Evolutionary conservation across 2,797 vertebrate genomes (phyloP), one percentile per base, ranked within the genome.

Genomic region (Pangasius djambal): DNA sequence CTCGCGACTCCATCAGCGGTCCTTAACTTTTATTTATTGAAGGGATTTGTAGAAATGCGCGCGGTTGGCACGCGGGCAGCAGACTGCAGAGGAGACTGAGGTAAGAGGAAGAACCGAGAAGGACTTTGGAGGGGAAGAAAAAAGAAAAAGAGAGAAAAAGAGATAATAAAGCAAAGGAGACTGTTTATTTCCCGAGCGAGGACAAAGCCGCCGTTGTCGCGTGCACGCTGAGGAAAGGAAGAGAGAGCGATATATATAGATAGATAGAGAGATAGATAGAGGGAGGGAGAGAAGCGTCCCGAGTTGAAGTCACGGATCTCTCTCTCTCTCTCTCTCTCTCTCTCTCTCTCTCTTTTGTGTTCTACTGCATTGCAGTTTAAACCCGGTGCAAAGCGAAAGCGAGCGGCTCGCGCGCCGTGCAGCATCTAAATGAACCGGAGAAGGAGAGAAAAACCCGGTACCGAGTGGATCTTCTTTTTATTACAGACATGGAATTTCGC

Each of bases 291-390:
- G 72, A 75, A 86, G 83, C 90, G 92, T 93, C 92, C 93, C 88
- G 90, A 90, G 90, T 88, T 89, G 91, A 90, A 92, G 92, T 95
- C 92, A 88, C 86, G 92, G 92, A 92, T 65, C 67, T 91, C 91
- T 61, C 83, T 88, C 85, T 55, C 55, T 86, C 83, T 55, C 84
- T n/a, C 83, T 86, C 69, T 86, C 85, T 63, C 70, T 48, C 55
- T 50, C 86, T 63, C 85, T 78, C 86, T 69, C 83, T 91, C 92
- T 65, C 85, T 89, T 91, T 95, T 96, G 95, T 96, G 95, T 90
- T 92, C 91, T 96, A 94, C 96, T 97, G 96, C 96, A 97, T 96
- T 97, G 96, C 96, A 97, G 96, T 96, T 96, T 96, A 92, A 92
- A 95, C 63, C 83, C 83, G 83, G 83, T 52, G 83, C 83, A 85